Percentiles rank a stretch among this genome's conserved stretches.
Conservation (phyloP, 2,888 invertebrate genomes). For the Merodon equestris region DNA sequence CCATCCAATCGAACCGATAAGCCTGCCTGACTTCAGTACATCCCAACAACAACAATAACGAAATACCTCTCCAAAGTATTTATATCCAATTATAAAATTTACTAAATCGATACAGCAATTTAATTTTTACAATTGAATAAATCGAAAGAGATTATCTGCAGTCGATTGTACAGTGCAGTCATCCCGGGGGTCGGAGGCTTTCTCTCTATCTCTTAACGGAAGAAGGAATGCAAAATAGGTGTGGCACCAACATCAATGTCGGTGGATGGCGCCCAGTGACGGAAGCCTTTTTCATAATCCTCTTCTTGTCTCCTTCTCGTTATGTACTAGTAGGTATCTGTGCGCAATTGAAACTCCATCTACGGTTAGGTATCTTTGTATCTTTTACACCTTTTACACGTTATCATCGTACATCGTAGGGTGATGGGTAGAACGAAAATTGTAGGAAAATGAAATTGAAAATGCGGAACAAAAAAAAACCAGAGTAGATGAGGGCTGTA, state of each 20-base stretch:
- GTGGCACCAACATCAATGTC: conserved; percentile 28
- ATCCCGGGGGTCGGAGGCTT: too few relatives aligned
- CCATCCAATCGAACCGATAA: too few relatives aligned
- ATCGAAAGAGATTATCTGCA: conserved; percentile 53
- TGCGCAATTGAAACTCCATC: conserved; percentile 17
- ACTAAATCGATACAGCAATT: conserved; percentile 64
- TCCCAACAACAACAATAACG: conserved; percentile 5
- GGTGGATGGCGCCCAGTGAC: background rate
- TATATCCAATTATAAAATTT: conserved; percentile 65
- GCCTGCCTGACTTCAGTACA: too few relatives aligned
- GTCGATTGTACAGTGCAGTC: background rate
- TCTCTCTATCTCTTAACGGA: background rate
- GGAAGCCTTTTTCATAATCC: conserved; percentile 34
- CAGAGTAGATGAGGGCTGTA: too few relatives aligned
- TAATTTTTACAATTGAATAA: conserved; percentile 64
- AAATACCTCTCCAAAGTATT: conserved; percentile 53
- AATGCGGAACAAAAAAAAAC: too few relatives aligned
- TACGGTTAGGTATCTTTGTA: conserved; percentile 1
- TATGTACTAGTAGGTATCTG: background rate
- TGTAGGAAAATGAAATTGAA: too few relatives aligned
- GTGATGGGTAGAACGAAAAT: background rate
- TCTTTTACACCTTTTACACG: conserved; percentile 32
- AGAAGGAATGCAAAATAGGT: conserved; percentile 46
- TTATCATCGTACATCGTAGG: conserved; percentile 1
- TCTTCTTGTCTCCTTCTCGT: background rate